A percentile compares a stretch with the other conserved stretches of the same genome.
phyloP scores from a whole-genome alignment of 2,113 vertebrate species.

The Protobothrops flavoviridis region DNA sequence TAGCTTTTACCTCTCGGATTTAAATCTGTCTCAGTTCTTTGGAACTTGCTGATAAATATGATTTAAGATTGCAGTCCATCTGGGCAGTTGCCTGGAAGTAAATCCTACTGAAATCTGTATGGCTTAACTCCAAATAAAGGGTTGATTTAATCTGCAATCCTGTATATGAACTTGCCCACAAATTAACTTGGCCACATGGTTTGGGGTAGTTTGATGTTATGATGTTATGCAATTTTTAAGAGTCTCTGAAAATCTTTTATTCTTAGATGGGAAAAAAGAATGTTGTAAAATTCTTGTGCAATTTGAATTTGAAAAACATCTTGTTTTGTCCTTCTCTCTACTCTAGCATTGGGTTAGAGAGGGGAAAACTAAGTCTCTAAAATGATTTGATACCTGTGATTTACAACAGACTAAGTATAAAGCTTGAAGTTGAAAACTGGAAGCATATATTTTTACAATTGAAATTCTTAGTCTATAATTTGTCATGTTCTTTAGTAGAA shows the following conservation, averaged over 20 bases:
- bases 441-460: conserved; percentile 45
- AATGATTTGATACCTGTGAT: conserved; percentile 11
- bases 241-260: conserved; percentile 31
- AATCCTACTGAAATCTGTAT: background rate
- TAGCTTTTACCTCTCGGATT: background rate
- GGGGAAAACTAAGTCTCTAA: background rate
- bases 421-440: conserved; percentile 49
- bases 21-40: background rate
- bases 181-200: conserved; percentile 12
- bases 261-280: conserved; percentile 34
- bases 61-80: background rate
- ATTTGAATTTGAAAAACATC: background rate
- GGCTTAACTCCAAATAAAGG: background rate
- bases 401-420: conserved; percentile 49
- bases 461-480: conserved; percentile 26
- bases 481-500: background rate
- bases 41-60: background rate
- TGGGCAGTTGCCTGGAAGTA: background rate
- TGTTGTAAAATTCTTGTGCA: conserved; percentile 25
- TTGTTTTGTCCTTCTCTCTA: conserved; percentile 16
- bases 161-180: background rate
- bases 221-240: conserved; percentile 32
- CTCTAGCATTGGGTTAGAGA: background rate
- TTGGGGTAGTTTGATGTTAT: conserved; percentile 28
- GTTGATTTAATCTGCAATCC: background rate